Conservation (phyloP, 2,888 invertebrate genomes). For the Euphydryas editha region DNA sequence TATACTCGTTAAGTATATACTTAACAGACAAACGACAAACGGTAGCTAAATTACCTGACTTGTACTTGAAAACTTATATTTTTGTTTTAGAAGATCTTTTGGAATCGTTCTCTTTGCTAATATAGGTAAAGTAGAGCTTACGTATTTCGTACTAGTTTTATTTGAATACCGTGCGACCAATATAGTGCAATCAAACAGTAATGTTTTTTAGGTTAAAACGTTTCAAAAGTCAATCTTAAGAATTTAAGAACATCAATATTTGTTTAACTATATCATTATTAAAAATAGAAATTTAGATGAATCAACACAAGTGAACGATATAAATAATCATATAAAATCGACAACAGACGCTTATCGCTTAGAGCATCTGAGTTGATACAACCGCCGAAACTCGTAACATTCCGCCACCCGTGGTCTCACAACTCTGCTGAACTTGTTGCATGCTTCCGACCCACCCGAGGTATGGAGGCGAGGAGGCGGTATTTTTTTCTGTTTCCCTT, state of each 20-base stretch:
- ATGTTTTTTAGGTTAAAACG: no score
- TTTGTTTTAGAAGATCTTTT: no score
- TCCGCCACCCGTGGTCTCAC: slow-evolving; percentile 8
- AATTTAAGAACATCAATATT: not conserved
- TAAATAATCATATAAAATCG: not conserved
- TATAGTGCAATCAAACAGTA: no score
- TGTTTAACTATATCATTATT: not conserved
- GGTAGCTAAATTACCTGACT: no score
- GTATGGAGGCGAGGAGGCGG: slow-evolving; percentile 34
- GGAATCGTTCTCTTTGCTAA: no score
- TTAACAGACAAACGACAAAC: no score
- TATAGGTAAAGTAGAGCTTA: no score
- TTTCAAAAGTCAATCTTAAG: not conserved
- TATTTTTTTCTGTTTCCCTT: slow-evolving; percentile 53
- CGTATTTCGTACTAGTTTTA: no score
- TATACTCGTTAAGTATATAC: not conserved
- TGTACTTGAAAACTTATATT: no score
- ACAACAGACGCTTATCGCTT: not conserved
- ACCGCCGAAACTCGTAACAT: slow-evolving; percentile 9
- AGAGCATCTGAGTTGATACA: not conserved
- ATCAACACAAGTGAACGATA: not conserved
- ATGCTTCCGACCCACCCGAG: slow-evolving; percentile 32
- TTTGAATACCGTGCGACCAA: no score
- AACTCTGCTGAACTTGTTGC: slow-evolving; percentile 36
- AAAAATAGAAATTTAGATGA: not conserved